Base-by-base conservation (phyloP, 1,140 invertebrate genomes). In the Cheumatopsyche charites region DNA sequence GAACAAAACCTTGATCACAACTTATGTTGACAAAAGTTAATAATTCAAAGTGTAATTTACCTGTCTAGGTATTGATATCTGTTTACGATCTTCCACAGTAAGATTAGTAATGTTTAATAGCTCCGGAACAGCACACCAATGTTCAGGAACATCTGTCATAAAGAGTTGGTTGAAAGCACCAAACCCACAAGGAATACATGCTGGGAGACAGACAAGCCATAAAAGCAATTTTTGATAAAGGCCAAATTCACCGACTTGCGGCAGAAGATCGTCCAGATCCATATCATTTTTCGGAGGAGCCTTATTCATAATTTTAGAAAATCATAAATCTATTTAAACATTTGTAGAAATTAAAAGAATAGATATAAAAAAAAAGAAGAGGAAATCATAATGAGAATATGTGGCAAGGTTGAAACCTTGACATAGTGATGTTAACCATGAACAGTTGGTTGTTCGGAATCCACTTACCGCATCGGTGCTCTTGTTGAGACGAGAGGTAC, bases 161-260 rank as follows among this genome's bases (percentile, higher is more conserved):
- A 95, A 95, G 1, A 94, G 86, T 79, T 96, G 94, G 82, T 94
- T 95, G 80, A 95, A 96, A 0, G 93, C 93, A 79, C 93, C 92
- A 80, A 95, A 95, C 0, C 93, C 94, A 78, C 93, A 95, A 0
- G 94, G 93, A 67, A 96, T 86, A 76, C 93, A 95, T 2, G 93
- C 92, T 11, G 94, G 94, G 25, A 96, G 81, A 77, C 94, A 94
- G 13, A 96, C 91, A 17, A 94, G 84, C 91, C 93, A 95, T 19
- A 95, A 81, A 49, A 96, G 82, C 66, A 93, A 83, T 77, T 94
- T 93, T 79, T 96, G 94, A 80, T 96, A 96, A 15, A 86, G 86
- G 23, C 94, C 94, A 80, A 94, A 95, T 79, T 95, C 93, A 3
- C 94, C 94, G 63, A 96, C 88, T 79, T 92, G 88, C 1, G 92